Conservation (phyloP, 2,888 invertebrate genomes). For the Theretra japonica region DNA sequence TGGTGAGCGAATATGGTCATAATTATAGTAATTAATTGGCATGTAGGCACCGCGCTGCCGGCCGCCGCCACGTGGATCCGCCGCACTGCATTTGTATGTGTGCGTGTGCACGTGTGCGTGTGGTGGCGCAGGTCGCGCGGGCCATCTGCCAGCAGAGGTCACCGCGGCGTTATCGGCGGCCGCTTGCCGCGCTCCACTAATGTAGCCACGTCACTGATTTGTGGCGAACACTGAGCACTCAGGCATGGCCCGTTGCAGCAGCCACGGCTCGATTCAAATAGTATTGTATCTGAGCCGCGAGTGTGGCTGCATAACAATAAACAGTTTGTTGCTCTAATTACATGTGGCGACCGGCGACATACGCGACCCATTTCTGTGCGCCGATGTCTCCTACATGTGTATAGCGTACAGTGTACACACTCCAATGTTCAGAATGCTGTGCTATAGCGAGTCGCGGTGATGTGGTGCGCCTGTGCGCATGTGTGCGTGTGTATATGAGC, state of each 20-base stretch:
- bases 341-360: conserved; percentile 57
- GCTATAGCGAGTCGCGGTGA: conserved; percentile 1
- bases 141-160: neutral
- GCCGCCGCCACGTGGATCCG: conserved; percentile 1
- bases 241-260: neutral
- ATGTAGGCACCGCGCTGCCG: neutral
- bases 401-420: conserved; percentile 1
- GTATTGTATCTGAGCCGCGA: conserved; percentile 30
- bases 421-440: conserved; percentile 13
- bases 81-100: neutral
- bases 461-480: conserved; percentile 29
- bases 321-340: conserved; percentile 66
- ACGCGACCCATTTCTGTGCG: conserved; percentile 57
- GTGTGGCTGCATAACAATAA: conserved; percentile 44
- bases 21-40: neutral
- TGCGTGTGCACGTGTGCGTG: neutral
- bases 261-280: neutral
- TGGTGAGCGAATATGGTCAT: neutral
- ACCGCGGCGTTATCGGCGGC: conserved; percentile 8
- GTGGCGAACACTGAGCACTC: too few species aligned
- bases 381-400: conserved; percentile 32
- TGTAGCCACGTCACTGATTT: neutral
- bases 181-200: neutral
- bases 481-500: conserved; percentile 42
- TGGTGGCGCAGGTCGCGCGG: neutral